Conservation (phyloP, 2,888 invertebrate genomes). For the Phania funesta region DNA sequence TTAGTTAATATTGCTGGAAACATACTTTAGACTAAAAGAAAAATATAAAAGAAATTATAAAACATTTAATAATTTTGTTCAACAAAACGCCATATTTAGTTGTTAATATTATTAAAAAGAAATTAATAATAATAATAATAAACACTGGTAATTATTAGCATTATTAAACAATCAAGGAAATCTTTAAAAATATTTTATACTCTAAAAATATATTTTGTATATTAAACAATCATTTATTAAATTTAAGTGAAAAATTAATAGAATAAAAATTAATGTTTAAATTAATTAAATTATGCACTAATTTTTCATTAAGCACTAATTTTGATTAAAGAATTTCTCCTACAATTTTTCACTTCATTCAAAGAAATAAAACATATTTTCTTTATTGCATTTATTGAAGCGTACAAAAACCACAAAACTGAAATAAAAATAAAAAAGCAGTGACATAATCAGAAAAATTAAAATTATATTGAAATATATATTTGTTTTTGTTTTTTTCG, state of each 20-base stretch:
- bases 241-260: conserved; percentile 37
- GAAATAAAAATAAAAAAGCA: neutral
- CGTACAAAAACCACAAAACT: conserved; percentile 50
- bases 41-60: conserved; percentile 29
- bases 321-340: conserved; percentile 8
- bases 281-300: conserved; percentile 46
- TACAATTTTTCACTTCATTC: neutral
- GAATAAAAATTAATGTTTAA: neutral
- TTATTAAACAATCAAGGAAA: conserved; percentile 41
- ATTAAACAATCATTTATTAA: conserved; percentile 33
- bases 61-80: conserved; percentile 67
- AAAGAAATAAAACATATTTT: neutral
- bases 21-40: conserved; percentile 3
- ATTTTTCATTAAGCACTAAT: conserved; percentile 42
- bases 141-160: too few relatives aligned
- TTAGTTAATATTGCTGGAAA: conserved; percentile 15
- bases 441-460: neutral
- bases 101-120: conserved; percentile 66
- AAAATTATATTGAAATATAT: neutral
- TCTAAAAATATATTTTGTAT: conserved; percentile 36
- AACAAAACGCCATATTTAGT: conserved; percentile 73
- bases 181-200: conserved; percentile 36
- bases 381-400: conserved; percentile 58
- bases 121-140: conserved; percentile 1
- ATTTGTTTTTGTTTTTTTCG: neutral